Evolutionary conservation across 23 tunicate genomes (phyloP).

Genomic region (Ascidia mentula): DNA sequence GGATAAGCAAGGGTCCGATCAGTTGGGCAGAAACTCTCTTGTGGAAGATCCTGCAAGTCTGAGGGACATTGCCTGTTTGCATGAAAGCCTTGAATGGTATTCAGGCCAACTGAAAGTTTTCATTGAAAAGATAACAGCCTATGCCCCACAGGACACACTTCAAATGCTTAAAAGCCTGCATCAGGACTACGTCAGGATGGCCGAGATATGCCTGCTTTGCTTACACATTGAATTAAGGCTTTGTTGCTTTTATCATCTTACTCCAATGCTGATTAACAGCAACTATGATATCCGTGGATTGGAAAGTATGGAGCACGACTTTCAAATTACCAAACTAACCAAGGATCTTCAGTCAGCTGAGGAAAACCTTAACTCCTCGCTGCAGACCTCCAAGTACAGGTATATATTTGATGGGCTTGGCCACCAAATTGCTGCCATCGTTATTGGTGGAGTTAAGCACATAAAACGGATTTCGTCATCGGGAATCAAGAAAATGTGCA

Average conservation of each 20-base stretch:
- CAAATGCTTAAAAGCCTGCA: slow-evolving; percentile 51
- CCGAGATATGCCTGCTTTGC: slow-evolving; percentile 75
- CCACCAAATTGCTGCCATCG: slow-evolving; percentile 61
- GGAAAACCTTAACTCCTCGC: slow-evolving; percentile 51
- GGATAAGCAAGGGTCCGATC: slow-evolving; percentile 25
- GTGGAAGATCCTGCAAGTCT: slow-evolving; percentile 68
- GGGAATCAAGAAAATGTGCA: slow-evolving; percentile 95
- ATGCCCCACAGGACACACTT: slow-evolving; percentile 64
- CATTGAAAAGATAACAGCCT: slow-evolving; percentile 25
- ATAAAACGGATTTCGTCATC: slow-evolving; percentile 78
- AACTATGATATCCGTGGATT: slow-evolving; percentile 63
- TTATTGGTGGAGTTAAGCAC: slow-evolving; percentile 75
- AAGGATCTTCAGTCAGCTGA: slow-evolving; percentile 50
- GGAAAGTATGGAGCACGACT: slow-evolving; percentile 86
- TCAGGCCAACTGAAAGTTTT: slow-evolving; percentile 46
- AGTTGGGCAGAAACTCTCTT: slow-evolving; percentile 17
- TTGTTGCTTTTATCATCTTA: slow-evolving; percentile 62
- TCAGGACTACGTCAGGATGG: slow-evolving; percentile 51
- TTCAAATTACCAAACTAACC: slow-evolving; percentile 44
- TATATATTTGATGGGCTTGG: slow-evolving; percentile 97
- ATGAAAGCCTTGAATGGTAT: slow-evolving; percentile 98
- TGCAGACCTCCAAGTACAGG: slow-evolving; percentile 64
- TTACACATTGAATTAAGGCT: slow-evolving; percentile 83
- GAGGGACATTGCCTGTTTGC: slow-evolving; percentile 75
- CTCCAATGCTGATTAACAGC: slow-evolving; percentile 55